Conservation (phyloP, 2,888 invertebrate species). For the Tiphia femorata region DNA sequence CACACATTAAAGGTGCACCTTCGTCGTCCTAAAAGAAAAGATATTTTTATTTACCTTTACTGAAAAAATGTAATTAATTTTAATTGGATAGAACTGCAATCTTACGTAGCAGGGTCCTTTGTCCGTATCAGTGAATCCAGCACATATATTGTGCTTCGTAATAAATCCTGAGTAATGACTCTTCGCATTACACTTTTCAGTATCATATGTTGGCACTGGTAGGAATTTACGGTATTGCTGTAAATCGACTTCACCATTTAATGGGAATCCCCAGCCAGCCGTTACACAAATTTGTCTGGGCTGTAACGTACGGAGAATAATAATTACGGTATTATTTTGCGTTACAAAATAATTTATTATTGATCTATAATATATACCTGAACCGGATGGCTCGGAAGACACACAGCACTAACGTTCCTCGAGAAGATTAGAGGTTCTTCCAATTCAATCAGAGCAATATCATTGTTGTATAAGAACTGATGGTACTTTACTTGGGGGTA, state of each 20-base stretch:
- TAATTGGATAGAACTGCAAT: constrained; percentile 30
- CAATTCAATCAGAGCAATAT: constrained; percentile 73
- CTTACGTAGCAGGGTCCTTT: constrained; percentile 75
- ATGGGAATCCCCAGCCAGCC: constrained; percentile 73
- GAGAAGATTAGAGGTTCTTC: constrained; percentile 70
- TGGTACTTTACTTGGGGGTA: constrained; percentile 75
- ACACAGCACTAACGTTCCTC: constrained; percentile 72
- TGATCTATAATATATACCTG: constrained; percentile 57
- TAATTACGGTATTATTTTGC: not conserved
- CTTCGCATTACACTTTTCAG: constrained; percentile 74
- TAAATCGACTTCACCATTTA: constrained; percentile 62
- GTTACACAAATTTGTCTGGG: constrained; percentile 72
- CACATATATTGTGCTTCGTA: constrained; percentile 73
- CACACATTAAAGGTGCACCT: constrained; percentile 77
- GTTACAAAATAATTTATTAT: not conserved
- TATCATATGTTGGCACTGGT: constrained; percentile 72
- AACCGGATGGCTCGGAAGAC: constrained; percentile 69
- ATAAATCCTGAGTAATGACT: constrained; percentile 75
- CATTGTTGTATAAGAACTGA: constrained; percentile 73
- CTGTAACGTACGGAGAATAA: constrained; percentile 44
- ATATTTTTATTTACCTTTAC: not conserved
- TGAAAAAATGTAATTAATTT: no score
- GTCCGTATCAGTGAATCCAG: constrained; percentile 72
- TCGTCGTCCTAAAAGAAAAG: constrained; percentile 73
- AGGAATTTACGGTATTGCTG: constrained; percentile 72